Percentiles rank a stretch among this genome's conserved stretches.
Evolutionary conservation across 2,113 vertebrate species (phyloP).

Genomic region (Lamprotornis superbus): DNA sequence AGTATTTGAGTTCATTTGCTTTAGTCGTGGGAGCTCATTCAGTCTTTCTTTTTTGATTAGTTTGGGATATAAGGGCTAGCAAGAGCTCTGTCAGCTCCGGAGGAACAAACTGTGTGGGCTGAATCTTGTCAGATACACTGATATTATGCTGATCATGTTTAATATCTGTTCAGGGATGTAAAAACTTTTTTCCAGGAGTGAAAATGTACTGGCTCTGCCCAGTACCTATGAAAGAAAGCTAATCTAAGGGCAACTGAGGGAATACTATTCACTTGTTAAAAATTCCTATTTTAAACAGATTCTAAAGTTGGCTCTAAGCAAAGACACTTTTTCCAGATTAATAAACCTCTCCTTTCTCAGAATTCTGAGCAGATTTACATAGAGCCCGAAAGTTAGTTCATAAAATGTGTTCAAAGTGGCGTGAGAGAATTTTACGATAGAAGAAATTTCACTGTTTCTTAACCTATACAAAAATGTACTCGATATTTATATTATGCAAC

Average conservation of each 20-base stretch:
- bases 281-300: constrained; percentile 29
- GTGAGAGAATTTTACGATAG: not conserved
- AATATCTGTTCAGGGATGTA: constrained; percentile 45
- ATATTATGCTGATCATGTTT: constrained; percentile 51
- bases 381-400: constrained; percentile 29
- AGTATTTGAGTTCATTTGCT: constrained; percentile 3
- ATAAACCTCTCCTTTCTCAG: constrained; percentile 23
- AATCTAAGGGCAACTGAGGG: constrained; percentile 27
- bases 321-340: constrained; percentile 34
- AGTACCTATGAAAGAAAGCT: constrained; percentile 14
- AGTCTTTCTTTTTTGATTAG: constrained; percentile 31
- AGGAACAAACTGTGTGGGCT: constrained; percentile 41
- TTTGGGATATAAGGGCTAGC: constrained; percentile 15
- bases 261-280: constrained; percentile 47
- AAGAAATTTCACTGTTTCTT: not conserved
- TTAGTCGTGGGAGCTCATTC: not conserved
- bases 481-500: not conserved
- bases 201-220: constrained; percentile 9
- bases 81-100: not conserved
- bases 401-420: not conserved
- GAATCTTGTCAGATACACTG: constrained; percentile 31
- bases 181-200: constrained; percentile 31
- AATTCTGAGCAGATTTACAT: constrained; percentile 28
- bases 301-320: constrained; percentile 2
- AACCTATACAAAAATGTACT: not conserved